phyloP scores from a whole-genome alignment of 2,888 invertebrate species.

The Loripinus fragilis region DNA sequence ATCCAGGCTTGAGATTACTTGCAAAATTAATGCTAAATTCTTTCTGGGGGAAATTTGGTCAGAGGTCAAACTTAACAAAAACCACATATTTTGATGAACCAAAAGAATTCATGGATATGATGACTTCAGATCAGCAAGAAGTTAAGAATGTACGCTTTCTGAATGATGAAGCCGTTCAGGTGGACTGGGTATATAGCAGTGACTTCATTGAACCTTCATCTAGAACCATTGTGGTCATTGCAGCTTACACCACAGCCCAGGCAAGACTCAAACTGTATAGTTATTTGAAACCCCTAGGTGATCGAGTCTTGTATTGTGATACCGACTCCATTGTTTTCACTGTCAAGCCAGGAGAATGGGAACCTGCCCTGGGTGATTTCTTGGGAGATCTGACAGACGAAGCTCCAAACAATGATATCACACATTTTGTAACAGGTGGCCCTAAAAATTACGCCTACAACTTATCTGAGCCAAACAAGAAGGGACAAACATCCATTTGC shows the following conservation, averaged over 20 bases:
- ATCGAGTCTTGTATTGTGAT: constrained; percentile 36
- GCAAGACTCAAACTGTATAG: constrained; percentile 52
- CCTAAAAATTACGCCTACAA: constrained; percentile 80
- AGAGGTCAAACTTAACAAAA: constrained; percentile 37
- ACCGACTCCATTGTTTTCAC: constrained; percentile 50
- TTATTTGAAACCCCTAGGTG: constrained; percentile 23
- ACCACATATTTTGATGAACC: constrained; percentile 28
- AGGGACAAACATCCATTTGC: constrained; percentile 58
- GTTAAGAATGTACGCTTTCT: constrained; percentile 44
- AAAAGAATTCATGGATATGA: constrained; percentile 36
- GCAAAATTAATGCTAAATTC: constrained; percentile 39
- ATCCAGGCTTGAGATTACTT: constrained; percentile 44
- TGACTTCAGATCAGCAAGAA: constrained; percentile 45
- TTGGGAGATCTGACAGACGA: constrained; percentile 82
- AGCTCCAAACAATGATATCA: constrained; percentile 56
- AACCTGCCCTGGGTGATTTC: constrained; percentile 71
- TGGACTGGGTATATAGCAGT: constrained; percentile 30
- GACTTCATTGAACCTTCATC: constrained; percentile 40
- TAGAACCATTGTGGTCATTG: constrained; percentile 46
- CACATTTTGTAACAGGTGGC: constrained; percentile 77
- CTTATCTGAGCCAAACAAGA: constrained; percentile 25
- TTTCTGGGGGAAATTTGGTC: constrained; percentile 59
- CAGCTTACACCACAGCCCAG: constrained; percentile 44
- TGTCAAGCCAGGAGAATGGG: constrained; percentile 26
- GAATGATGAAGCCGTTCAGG: constrained; percentile 41